Evolutionary conservation across 2,888 invertebrate genomes (phyloP).

Genomic region (Spilarctia lutea): DNA sequence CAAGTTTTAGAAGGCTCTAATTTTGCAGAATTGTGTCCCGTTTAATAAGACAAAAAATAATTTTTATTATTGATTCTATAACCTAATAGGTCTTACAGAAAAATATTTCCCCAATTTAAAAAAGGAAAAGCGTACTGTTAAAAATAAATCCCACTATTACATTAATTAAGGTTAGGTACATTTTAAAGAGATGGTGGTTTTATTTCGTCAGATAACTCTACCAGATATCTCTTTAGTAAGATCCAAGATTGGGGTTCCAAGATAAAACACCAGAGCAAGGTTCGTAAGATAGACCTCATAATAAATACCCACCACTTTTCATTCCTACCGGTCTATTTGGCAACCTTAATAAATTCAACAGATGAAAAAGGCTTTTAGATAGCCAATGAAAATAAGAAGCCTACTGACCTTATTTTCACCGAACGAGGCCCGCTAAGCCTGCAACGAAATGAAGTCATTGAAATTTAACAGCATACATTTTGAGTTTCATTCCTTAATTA

Average conservation of each 20-base stretch:
- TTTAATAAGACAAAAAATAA: no score
- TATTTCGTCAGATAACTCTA: neutral
- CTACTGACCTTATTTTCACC: conserved; percentile 38
- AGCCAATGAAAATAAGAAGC: conserved; percentile 42
- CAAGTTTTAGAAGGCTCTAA: neutral
- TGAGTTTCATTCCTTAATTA: conserved; percentile 60
- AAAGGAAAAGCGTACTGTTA: neutral
- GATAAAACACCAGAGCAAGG: conserved; percentile 19
- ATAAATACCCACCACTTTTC: conserved; percentile 46
- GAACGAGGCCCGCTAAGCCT: conserved; percentile 34
- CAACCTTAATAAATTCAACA: conserved; percentile 47
- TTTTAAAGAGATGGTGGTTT: neutral
- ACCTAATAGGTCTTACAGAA: neutral
- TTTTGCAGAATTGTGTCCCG: neutral
- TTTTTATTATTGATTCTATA: neutral
- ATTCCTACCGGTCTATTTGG: conserved; percentile 33
- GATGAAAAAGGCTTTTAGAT: conserved; percentile 45
- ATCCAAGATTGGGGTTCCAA: conserved; percentile 17
- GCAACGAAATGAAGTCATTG: conserved; percentile 47
- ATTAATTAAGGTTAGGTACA: neutral
- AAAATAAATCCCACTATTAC: neutral
- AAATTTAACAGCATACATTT: conserved; percentile 52
- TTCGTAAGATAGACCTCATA: conserved; percentile 30
- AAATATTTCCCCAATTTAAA: neutral
- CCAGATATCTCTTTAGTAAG: neutral